Evolutionary conservation across 2,113 vertebrate genomes (phyloP).

Genomic region (Microcebus murinus): DNA sequence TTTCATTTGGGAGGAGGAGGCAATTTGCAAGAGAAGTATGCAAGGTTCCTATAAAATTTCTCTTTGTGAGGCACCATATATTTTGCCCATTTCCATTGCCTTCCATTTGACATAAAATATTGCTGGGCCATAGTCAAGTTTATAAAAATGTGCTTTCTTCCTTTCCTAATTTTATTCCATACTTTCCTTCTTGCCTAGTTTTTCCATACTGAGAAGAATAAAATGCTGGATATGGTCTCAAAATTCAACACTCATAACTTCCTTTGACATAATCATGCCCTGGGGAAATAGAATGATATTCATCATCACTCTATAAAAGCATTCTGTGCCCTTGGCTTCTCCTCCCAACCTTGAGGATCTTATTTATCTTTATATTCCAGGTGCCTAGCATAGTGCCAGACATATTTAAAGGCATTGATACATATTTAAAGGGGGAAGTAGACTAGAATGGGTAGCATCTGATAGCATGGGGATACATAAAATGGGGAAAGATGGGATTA

Average conservation of each 20-base stretch:
- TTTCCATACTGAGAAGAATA: not conserved
- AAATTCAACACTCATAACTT: not conserved
- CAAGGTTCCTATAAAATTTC: not conserved
- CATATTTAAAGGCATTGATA: not conserved
- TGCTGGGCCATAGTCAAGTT: not conserved
- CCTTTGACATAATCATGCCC: not conserved
- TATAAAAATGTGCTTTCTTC: not conserved
- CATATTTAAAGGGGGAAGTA: not conserved
- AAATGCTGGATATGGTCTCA: not conserved
- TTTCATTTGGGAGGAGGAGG: slow-evolving; percentile 42
- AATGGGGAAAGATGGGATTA: not conserved
- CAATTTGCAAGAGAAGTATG: not conserved
- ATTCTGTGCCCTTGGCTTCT: not conserved
- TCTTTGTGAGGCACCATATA: not conserved
- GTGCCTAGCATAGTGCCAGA: not conserved
- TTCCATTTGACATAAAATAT: slow-evolving; percentile 58
- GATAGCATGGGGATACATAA: not conserved
- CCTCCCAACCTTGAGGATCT: not conserved
- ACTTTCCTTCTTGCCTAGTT: not conserved
- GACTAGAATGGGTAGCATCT: accelerated
- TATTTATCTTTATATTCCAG: not conserved
- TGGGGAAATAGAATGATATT: not conserved
- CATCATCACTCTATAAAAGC: not conserved
- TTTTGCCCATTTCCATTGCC: slow-evolving; percentile 6
- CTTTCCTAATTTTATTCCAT: not conserved